Conservation (phyloP, 1,140 invertebrate species). For the Agrypnia vestita region DNA sequence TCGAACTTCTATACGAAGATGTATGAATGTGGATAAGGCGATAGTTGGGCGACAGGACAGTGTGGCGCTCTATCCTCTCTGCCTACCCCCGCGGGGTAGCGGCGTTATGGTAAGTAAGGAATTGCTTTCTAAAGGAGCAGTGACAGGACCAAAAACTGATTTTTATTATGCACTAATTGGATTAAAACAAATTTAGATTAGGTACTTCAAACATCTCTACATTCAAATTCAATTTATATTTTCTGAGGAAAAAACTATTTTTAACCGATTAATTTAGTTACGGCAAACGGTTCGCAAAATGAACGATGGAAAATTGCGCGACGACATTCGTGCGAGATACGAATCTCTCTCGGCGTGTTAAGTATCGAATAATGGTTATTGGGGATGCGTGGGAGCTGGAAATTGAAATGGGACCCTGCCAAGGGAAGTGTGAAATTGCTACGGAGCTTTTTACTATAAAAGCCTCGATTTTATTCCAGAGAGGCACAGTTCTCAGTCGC, state of each 20-base stretch:
- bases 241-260: conserved; percentile 49
- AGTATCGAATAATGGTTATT: not conserved
- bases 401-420: conserved; percentile 56
- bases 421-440: conserved; percentile 53
- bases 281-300: conserved; percentile 8
- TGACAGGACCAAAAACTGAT: too few species aligned
- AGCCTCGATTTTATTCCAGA: not conserved
- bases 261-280: conserved; percentile 12
- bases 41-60: too few species aligned
- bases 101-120: too few species aligned
- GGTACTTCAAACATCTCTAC: too few species aligned
- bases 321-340: not conserved
- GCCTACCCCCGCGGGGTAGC: too few species aligned
- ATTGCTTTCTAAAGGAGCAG: too few species aligned
- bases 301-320: conserved; percentile 15
- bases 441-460: conserved; percentile 46
- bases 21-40: too few species aligned
- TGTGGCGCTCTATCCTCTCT: too few species aligned
- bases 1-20: too few species aligned
- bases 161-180: too few species aligned
- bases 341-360: not conserved
- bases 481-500: conserved; percentile 44
- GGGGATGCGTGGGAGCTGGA: conserved; percentile 47
- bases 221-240: too few species aligned
- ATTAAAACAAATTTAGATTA: too few species aligned